Evolutionary conservation across 1,140 invertebrate genomes (phyloP).

Genomic region (Drosophila pallidifrons): DNA sequence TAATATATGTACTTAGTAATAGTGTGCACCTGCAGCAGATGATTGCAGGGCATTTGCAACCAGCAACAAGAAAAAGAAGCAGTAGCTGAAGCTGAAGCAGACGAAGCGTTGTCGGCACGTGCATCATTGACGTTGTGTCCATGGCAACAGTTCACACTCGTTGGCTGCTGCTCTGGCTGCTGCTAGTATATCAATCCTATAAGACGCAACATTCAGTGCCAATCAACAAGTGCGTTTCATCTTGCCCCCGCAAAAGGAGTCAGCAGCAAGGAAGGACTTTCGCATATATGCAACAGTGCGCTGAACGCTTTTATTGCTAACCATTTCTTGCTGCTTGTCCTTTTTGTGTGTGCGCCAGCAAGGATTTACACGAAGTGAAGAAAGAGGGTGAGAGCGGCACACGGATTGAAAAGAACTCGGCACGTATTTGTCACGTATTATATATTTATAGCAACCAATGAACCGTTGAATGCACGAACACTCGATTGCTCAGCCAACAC

Average conservation of each 20-base stretch:
- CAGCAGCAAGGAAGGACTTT: conserved; percentile 8
- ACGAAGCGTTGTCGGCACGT: conserved; percentile 50
- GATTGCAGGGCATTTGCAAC: conserved; percentile 59
- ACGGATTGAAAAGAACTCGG: conserved; percentile 80
- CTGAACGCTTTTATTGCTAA: conserved; percentile 81
- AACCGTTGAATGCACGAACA: conserved; percentile 78
- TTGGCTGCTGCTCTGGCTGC: background rate
- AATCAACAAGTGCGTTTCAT: conserved; percentile 82
- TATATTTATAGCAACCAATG: conserved; percentile 83
- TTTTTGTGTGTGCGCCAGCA: conserved; percentile 47
- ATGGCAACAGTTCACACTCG: conserved; percentile 42
- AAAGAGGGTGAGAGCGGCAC: conserved; percentile 9
- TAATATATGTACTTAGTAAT: conserved; percentile 48
- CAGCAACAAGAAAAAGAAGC: conserved; percentile 26
- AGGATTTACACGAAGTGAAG: conserved; percentile 62
- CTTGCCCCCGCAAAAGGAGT: conserved; percentile 33
- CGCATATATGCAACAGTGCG: conserved; percentile 70
- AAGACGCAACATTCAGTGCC: conserved; percentile 82
- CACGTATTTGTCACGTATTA: conserved; percentile 83
- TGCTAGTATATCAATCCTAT: conserved; percentile 77
- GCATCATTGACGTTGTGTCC: conserved; percentile 68
- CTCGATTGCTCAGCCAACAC: background rate
- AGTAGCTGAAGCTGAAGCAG: background rate
- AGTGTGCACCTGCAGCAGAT: conserved; percentile 51
- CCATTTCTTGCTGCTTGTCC: conserved; percentile 67